Base-by-base conservation (phyloP, 2,113 vertebrate species). In the Bufo gargarizans region DNA sequence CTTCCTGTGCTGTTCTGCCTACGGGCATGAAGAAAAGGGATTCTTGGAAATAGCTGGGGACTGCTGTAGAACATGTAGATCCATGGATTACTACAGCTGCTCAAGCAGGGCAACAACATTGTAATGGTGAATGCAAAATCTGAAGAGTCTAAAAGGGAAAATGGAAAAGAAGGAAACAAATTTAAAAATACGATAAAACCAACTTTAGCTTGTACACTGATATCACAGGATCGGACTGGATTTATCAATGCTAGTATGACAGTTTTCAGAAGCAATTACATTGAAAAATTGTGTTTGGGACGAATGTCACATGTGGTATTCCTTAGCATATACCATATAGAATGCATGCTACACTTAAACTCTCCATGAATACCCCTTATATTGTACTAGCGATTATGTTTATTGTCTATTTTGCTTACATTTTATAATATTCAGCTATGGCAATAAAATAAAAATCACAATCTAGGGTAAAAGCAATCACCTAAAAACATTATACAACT, bases 51-150 rank as follows among this genome's bases (percentile, higher is more conserved):
- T 49, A 94, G 86, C 12, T 94, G 92, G 82, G 93, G 95, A 20
- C 94, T 93, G 2, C 94, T 95, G 92, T 96, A 96, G 89, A 92
- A 93, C 95, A 96, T 93, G 91, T 95, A 96, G 79, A 96, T 95
- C 94, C 96, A 96, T 87, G 96, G 96, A 90, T 96, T 96, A 91
- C 95, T 95, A 92, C 96, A 96, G 93, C 96, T 96, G 94, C 94
- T 95, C 86, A 96, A 94, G 91, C 95, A 95, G 84, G 93, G 93
- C 93, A 96, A 83, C 71, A 96, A 94, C 96, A 96, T 96, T 89
- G 94, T 93, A 92, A 96, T 93, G 91, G 95, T 95, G 90, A 95
- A 96, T 47, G 92, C 93, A 90, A 92, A 91, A 0, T 95, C 77
- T 71, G 91, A 91, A 50, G 95, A 96, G 22, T 95, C 95, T 96